Percentiles rank a stretch among this genome's conserved stretches.
phyloP scores from a whole-genome alignment of 2,113 vertebrate genomes.

The Pelmatolapia mariae region DNA sequence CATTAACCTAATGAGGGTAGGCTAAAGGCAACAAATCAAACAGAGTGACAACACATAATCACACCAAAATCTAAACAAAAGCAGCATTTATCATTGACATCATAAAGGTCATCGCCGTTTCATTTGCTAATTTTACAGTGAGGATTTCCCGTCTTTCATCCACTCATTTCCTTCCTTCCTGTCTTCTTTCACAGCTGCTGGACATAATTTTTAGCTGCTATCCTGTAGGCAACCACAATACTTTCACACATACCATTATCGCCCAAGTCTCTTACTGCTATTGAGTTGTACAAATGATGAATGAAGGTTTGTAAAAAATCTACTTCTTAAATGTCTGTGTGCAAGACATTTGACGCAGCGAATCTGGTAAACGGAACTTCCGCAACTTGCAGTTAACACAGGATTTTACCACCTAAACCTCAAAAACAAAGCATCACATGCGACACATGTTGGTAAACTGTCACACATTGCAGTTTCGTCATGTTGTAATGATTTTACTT shows the following conservation, averaged over 20 bases:
- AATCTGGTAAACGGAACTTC: neutral
- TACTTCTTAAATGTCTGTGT: neutral
- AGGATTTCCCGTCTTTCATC: slow-evolving; percentile 19
- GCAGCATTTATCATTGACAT: neutral
- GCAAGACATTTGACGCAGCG: neutral
- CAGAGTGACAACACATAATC: neutral
- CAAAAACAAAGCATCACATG: neutral
- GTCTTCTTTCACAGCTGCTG: neutral
- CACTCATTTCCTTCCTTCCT: slow-evolving; percentile 15
- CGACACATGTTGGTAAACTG: neutral
- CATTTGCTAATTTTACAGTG: neutral
- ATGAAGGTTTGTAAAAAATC: neutral
- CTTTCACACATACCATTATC: neutral
- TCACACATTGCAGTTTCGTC: neutral
- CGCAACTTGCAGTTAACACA: neutral
- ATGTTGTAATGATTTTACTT: neutral
- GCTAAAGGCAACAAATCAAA: neutral
- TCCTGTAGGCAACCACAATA: neutral
- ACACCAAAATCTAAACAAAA: neutral
- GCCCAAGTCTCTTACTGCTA: neutral
- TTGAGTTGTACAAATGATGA: neutral
- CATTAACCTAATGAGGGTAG: neutral
- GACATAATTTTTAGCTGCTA: neutral
- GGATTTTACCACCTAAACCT: neutral
- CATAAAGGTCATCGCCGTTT: neutral